phyloP scores from a whole-genome alignment of 2,888 invertebrate species.

The Pterostichus madidus region DNA sequence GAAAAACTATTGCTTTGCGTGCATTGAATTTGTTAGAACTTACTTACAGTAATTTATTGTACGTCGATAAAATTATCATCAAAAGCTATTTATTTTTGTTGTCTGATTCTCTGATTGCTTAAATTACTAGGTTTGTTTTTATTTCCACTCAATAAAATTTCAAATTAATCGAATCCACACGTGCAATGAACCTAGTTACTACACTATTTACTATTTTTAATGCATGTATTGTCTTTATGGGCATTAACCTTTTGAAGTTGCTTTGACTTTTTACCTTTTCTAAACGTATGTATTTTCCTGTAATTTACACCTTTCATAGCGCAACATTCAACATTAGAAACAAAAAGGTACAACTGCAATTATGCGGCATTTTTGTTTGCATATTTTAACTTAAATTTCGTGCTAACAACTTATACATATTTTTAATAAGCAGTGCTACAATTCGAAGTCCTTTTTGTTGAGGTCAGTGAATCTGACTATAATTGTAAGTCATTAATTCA shows the following conservation, averaged over 20 bases:
- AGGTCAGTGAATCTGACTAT: not conserved
- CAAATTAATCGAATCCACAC: not conserved
- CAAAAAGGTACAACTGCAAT: not conserved
- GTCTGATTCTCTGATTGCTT: not conserved
- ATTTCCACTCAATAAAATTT: slow-evolving; percentile 7
- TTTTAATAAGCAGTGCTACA: not conserved
- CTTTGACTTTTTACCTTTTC: not conserved
- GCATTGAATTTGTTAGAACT: slow-evolving; percentile 1
- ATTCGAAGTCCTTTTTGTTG: not conserved
- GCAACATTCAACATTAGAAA: not conserved
- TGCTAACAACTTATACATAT: not conserved
- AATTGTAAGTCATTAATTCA: not conserved
- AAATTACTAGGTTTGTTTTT: slow-evolving; percentile 20
- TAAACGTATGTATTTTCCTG: not conserved
- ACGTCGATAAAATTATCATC: not conserved
- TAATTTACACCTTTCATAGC: not conserved
- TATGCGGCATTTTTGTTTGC: not conserved
- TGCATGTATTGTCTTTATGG: not conserved
- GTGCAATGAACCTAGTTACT: slow-evolving; percentile 13
- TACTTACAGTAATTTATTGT: slow-evolving; percentile 26
- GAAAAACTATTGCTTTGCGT: not conserved
- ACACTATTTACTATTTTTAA: not conserved
- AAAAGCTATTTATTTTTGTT: not conserved
- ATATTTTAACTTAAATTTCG: not conserved
- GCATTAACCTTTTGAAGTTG: not conserved